A percentile compares a stretch with the other conserved stretches of the same genome.
phyloP scores from a whole-genome alignment of 2,113 vertebrate genomes.

The human region GRCh38 chr18:80224001-80224500 shows the following conservation, averaged over 20 bases:
- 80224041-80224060: neutral
- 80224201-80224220: neutral
- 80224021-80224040: slow-evolving; percentile 45
- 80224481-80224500: neutral
- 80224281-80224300: neutral
- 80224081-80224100: neutral
- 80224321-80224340: neutral
- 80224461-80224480: neutral
- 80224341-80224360: neutral
- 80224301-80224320: neutral
- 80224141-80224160: neutral
- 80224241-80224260: neutral
- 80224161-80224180: neutral
- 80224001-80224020: neutral
- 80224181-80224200: neutral
- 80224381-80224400: neutral
- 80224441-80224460: neutral
- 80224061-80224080: slow-evolving; percentile 16
- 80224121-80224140: neutral
- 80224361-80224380: neutral
- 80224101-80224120: neutral
- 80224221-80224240: neutral
- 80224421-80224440: neutral
- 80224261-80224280: neutral
- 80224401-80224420: neutral